A percentile compares a stretch with the other conserved stretches of the same genome.
phyloP scores from a whole-genome alignment of 2,888 invertebrate species.

The Drosophila eohydei region DNA sequence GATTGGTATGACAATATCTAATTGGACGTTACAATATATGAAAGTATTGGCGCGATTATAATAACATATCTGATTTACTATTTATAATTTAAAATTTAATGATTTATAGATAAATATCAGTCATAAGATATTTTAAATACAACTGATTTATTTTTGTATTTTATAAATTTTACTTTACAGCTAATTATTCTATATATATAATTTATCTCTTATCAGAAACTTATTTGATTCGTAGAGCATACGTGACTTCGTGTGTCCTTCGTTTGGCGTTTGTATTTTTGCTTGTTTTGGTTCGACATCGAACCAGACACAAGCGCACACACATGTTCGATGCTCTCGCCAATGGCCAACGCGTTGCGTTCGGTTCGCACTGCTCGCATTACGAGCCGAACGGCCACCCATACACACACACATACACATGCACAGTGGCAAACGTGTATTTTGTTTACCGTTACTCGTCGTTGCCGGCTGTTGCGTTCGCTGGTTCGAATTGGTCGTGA shows the following conservation, averaged over 20 bases:
- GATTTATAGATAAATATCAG: too few species aligned
- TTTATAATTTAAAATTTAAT: not conserved
- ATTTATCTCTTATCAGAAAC: constrained; percentile 27
- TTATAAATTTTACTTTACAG: not conserved
- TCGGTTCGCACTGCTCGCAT: constrained; percentile 42
- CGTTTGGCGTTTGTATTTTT: constrained; percentile 37
- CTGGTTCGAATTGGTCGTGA: constrained; percentile 72
- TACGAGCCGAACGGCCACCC: constrained; percentile 20
- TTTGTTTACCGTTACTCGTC: constrained; percentile 74
- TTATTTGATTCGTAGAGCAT: constrained; percentile 59
- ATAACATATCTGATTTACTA: not conserved
- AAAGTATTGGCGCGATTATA: not conserved
- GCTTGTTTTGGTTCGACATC: constrained; percentile 65
- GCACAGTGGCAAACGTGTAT: constrained; percentile 52
- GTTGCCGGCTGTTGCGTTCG: constrained; percentile 77
- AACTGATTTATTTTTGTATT: not conserved
- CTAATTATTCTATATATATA: not conserved
- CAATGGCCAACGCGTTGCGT: constrained; percentile 61
- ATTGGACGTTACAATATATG: constrained; percentile 18
- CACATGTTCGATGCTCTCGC: constrained; percentile 68
- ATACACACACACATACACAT: constrained; percentile 27
- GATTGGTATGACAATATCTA: constrained; percentile 32
- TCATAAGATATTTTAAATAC: not conserved
- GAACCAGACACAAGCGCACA: constrained; percentile 54
- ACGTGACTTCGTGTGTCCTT: constrained; percentile 53